Conservation (phyloP, 2,888 invertebrate genomes). For the Geotrupes spiniger region DNA sequence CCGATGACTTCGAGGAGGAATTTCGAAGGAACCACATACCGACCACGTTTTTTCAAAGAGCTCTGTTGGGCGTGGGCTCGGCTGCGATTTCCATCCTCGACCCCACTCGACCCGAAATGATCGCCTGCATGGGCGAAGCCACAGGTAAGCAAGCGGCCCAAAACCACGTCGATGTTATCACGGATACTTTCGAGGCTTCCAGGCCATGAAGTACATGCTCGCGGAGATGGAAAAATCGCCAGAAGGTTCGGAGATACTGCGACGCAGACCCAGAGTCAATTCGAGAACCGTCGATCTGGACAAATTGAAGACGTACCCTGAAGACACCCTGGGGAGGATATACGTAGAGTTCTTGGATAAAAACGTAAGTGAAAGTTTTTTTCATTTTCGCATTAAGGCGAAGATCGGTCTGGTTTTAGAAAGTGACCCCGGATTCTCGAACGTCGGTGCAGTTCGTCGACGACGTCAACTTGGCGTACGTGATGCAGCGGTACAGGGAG, state of each 20-base stretch:
- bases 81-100: constrained; percentile 77
- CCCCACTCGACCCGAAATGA: constrained; percentile 87
- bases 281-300: constrained; percentile 75
- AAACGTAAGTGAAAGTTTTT: constrained; percentile 58
- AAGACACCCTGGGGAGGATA: constrained; percentile 78
- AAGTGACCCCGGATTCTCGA: constrained; percentile 91
- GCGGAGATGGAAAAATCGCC: constrained; percentile 70
- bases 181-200: constrained; percentile 44
- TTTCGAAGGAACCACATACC: constrained; percentile 63
- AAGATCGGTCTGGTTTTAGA: constrained; percentile 48
- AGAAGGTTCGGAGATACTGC: constrained; percentile 75
- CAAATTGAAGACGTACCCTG: constrained; percentile 67
- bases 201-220: constrained; percentile 69
- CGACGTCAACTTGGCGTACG: constrained; percentile 86
- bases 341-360: constrained; percentile 81
- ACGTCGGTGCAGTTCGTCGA: constrained; percentile 88
- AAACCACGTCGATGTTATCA: background rate
- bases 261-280: constrained; percentile 83
- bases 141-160: constrained; percentile 60
- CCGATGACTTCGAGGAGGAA: constrained; percentile 57
- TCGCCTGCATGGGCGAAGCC: constrained; percentile 91
- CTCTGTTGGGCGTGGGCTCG: constrained; percentile 80
- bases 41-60: constrained; percentile 70
- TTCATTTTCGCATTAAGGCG: background rate
- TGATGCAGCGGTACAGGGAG: constrained; percentile 97